Evolutionary conservation across 2,888 invertebrate species (phyloP).

Genomic region (Julus scanicus): DNA sequence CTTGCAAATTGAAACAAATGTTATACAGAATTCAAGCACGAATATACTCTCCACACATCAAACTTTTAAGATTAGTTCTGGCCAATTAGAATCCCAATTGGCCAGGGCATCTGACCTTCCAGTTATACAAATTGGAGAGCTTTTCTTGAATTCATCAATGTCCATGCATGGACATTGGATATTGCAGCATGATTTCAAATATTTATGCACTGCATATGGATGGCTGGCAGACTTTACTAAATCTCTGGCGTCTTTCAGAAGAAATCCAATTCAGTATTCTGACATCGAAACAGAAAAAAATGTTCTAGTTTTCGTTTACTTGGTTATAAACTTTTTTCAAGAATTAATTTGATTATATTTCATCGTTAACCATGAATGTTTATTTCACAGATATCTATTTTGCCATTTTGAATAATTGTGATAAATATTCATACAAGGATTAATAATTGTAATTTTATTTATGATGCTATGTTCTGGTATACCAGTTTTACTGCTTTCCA

Average conservation of each 20-base stretch:
- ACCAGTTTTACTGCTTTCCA: too few species aligned
- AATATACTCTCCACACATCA: background rate
- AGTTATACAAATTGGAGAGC: background rate
- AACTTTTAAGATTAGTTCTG: background rate
- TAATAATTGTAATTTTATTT: too few species aligned
- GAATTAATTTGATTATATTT: too few species aligned
- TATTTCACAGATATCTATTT: too few species aligned
- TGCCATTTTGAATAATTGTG: too few species aligned
- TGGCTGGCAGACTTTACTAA: background rate
- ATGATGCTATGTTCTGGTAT: too few species aligned
- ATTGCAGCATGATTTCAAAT: background rate
- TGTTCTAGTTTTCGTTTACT: too few species aligned
- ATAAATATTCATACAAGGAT: too few species aligned
- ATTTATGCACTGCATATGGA: background rate
- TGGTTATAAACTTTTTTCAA: too few species aligned
- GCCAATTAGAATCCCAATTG: slow-evolving; percentile 7
- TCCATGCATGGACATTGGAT: background rate
- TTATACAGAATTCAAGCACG: background rate
- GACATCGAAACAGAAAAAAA: too few species aligned
- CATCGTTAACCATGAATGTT: too few species aligned
- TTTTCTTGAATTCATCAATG: background rate
- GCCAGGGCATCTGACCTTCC: background rate
- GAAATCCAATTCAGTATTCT: too few species aligned
- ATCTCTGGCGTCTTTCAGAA: background rate
- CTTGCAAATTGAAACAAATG: background rate